Base-by-base conservation (phyloP, 2,888 invertebrate species). In the Brenthis ino region DNA sequence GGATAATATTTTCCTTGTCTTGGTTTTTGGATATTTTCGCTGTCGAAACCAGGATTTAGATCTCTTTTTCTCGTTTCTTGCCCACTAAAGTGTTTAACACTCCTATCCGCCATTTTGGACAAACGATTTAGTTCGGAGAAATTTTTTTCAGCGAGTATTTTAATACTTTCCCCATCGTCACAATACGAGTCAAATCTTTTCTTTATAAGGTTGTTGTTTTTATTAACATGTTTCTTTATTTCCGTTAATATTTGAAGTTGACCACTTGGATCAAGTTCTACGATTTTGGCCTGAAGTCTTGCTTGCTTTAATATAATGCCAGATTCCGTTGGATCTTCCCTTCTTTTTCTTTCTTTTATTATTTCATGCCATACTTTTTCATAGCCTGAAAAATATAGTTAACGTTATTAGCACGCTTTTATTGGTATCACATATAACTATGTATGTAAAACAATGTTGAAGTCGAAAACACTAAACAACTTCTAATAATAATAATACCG, bases 281-380 rank as follows among this genome's bases (percentile, higher is more conserved):
- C 64, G 28, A 75, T 72, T 53, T 77, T 74, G 24, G 70, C 68
- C 43, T 73, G 68, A 47, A 74, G 61, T 78, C 78, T 77, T 64
- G 75, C 73, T 65, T 75, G 73, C 51, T 79, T 80, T 13, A 72
- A 66, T 43, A 70, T 72, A 3, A 75, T 70, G 2, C 76, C 72
- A 8, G 58, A 66, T 14, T 70, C 63, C 51, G 82, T 85, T 75
- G 79, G 86, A 64, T 93, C 91, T 73, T 93, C 89, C 68, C 95
- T 86, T 72, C 94, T 93, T 75, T 93, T 91, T 60, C 95, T 92
- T 75, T 96, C 95, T 80, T 94, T 94, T 3, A 95, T 77, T 72
- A 96, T 93, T 80, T 93, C 94, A 76, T 93, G 90, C 96, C 96
- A 96, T 58, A 93, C 91, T 64, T 87, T 89, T 84, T 96, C 96